Percentiles rank a stretch among this genome's conserved stretches.
Evolutionary conservation across 2,888 invertebrate species (phyloP).

Genomic region (Andrena minutula): DNA sequence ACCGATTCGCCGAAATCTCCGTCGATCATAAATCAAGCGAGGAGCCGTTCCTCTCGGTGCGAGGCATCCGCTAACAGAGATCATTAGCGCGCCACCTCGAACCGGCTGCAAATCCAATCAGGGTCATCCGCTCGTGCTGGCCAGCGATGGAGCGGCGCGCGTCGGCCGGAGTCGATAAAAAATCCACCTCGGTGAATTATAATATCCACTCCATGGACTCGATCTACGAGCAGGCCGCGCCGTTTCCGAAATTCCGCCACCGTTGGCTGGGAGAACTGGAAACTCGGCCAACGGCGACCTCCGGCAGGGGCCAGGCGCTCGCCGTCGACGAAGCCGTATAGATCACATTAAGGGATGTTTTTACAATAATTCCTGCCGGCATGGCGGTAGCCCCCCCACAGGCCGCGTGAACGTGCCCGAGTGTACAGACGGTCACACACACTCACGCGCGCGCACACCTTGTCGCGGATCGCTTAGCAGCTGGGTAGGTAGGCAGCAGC

Average conservation of each 20-base stretch:
- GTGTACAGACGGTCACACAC: background rate
- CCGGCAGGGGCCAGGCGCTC: conserved; percentile 16
- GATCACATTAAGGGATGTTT: conserved; percentile 82
- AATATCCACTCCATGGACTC: conserved; percentile 6
- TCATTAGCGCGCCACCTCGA: conserved; percentile 71
- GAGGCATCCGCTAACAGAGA: conserved; percentile 69
- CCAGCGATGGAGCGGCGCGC: conserved; percentile 37
- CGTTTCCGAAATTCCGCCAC: conserved; percentile 18
- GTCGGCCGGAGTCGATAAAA: conserved; percentile 42
- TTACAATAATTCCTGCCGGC: conserved; percentile 80
- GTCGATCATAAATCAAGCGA: conserved; percentile 67
- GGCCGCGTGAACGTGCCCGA: conserved; percentile 26
- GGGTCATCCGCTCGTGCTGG: conserved; percentile 59
- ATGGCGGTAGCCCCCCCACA: conserved; percentile 57
- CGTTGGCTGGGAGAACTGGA: background rate
- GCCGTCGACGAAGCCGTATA: conserved; percentile 73
- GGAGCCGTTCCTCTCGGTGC: conserved; percentile 55
- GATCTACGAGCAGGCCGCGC: background rate
- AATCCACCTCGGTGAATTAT: conserved; percentile 53
- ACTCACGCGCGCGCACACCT: conserved; percentile 11
- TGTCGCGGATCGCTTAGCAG: conserved; percentile 59
- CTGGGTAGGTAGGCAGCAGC: conserved; percentile 73
- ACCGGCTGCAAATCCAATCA: conserved; percentile 63
- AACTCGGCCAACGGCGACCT: background rate
- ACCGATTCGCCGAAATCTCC: conserved; percentile 57